Percentiles rank a stretch among this genome's conserved stretches.
Evolutionary conservation across 2,888 invertebrate genomes (phyloP).

Genomic region (Brenthis daphne): DNA sequence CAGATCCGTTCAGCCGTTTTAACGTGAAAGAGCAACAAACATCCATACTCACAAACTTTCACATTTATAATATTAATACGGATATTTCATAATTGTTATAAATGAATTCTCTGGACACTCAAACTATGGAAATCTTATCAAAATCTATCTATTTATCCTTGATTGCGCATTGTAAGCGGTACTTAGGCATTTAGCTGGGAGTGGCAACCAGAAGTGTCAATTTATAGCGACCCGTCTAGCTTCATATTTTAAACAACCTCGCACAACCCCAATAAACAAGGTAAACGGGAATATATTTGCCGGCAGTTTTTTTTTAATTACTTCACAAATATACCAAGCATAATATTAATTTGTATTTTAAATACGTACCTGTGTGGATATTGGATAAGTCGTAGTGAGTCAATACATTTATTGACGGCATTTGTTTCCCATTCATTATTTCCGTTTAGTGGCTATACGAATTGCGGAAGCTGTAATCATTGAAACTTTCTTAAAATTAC

Average conservation of each 20-base stretch:
- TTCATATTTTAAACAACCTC: conserved; percentile 27
- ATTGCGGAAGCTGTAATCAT: conserved; percentile 22
- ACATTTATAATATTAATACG: too few relatives aligned
- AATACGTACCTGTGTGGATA: conserved; percentile 4
- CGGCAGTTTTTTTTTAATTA: not conserved
- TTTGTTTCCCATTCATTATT: conserved; percentile 22
- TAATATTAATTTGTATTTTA: not conserved
- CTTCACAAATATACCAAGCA: conserved; percentile 3
- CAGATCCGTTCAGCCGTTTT: too few relatives aligned
- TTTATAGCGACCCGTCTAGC: conserved; percentile 30
- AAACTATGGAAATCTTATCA: conserved; percentile 33
- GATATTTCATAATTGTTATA: not conserved
- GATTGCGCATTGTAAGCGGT: conserved; percentile 34
- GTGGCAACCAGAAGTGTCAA: conserved; percentile 36
- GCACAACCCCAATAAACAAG: not conserved
- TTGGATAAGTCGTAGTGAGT: conserved; percentile 1
- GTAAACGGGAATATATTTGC: not conserved
- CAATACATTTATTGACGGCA: conserved; percentile 16
- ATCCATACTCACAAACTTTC: too few relatives aligned
- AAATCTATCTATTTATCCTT: conserved; percentile 38
- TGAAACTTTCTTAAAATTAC: conserved; percentile 20
- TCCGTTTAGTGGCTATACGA: conserved; percentile 19
- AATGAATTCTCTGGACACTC: not conserved
- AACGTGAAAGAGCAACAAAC: too few relatives aligned
- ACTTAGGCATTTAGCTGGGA: conserved; percentile 35